Evolutionary conservation across 1,140 invertebrate genomes (phyloP), one percentile per base, ranked within the genome.

Genomic region (Lutraria rhynchaena): DNA sequence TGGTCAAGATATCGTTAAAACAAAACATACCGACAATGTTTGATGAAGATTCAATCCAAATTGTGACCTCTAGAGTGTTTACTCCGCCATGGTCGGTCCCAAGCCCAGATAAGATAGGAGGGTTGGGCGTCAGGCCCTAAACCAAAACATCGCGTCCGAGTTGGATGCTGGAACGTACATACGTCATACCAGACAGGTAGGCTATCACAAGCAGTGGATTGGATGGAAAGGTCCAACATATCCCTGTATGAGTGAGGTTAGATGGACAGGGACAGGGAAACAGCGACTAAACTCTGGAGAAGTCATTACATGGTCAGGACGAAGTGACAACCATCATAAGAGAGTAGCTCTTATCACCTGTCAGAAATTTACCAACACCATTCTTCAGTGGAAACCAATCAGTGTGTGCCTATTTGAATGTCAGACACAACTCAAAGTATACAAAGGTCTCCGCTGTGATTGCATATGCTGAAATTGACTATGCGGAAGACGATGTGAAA

Each of bases 401-500:
- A 75, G 57, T 46, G 41, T 49, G 24, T 29, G 58, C 33, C 19
- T 75, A 46, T n/a, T 41, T 82, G 1, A 77, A 60, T 61, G 33
- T 53, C 19, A 69, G 63, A 70, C 24, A 51, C 15, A 70, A 74
- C 15, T 77, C 33, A 37, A 75, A 24, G n/a, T 75, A 81, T 29
- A 44, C 49, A 13, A 82, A 85, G 31, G 19, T 55, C 29, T 55
- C 57, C 15, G 37, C 73, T 17, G 35, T 77, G 2, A 29, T 49
- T 33, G 55, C 65, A 33, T 82, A 77, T 57, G 70, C 53, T 31
- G 58, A 63, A 29, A 81, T 35, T 51, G 46, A 81, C 19, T 57
- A 81, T 27, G 69, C 19, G 19, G 44, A 77, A 46, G 71, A 71
- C 27, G 74, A 69, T 24, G 74, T 22, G 5, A 86, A 85, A 53